These are phyloP conservation scores for Vultur gryphus DNA, from an alignment of 2,797 vertebrate species.

Conservation along the genomic window DNA sequence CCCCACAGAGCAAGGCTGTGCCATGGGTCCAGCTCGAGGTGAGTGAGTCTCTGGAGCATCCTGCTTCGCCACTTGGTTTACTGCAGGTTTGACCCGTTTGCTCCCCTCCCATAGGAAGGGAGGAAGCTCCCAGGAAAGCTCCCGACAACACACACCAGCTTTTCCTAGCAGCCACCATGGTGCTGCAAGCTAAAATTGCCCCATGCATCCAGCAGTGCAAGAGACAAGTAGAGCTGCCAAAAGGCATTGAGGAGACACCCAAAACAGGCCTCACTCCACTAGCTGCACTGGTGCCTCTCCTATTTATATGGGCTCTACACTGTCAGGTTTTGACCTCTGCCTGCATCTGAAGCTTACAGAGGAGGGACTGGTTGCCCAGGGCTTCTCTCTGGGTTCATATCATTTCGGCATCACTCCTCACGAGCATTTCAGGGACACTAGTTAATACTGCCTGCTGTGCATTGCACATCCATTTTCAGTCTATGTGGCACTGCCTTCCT, in stretches of 20 bases:
- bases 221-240: neutral
- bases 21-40: fast-evolving
- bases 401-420: neutral
- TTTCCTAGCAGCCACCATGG: neutral
- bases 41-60: neutral
- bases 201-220: neutral
- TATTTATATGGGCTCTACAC: neutral
- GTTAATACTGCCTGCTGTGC: neutral
- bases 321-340: neutral
- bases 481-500: neutral
- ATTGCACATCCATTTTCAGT: fast-evolving
- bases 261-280: neutral
- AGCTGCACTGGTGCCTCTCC: neutral
- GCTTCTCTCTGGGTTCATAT: neutral
- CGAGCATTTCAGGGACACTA: fast-evolving
- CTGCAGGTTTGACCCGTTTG: neutral
- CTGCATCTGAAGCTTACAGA: neutral
- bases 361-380: neutral
- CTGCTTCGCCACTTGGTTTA: neutral
- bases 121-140: neutral
- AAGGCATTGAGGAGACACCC: neutral
- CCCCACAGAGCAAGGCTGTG: fast-evolving
- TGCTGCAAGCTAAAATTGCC: neutral
- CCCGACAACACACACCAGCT: neutral
- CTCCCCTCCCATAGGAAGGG: neutral